These are phyloP conservation scores for Drosophila lowei DNA, from an alignment of 1,140 invertebrate species.

Conservation along the genomic window DNA sequence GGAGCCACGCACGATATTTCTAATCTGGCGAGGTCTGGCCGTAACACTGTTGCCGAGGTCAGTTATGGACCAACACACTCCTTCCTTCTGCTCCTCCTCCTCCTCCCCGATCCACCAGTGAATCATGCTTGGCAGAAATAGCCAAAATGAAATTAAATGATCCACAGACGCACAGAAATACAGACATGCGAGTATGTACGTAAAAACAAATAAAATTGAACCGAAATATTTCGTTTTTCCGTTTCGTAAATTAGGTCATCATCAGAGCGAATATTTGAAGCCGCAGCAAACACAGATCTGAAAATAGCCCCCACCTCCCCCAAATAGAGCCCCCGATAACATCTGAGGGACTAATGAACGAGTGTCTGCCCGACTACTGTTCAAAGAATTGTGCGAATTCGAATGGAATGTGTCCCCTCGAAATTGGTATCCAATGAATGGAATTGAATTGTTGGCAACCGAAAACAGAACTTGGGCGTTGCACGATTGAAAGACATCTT, in stretches of 20 bases:
- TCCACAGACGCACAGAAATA: conserved; percentile 19
- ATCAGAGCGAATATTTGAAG: conserved; percentile 39
- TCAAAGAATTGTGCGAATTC: conserved; percentile 16
- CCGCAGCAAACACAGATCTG: conserved; percentile 22
- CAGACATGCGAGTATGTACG: conserved; percentile 3
- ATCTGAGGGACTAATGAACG: conserved; percentile 12
- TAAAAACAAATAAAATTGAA: conserved; percentile 29
- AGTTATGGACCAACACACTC: conserved; percentile 41
- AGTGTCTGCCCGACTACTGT: conserved; percentile 15
- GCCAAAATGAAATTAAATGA: conserved; percentile 28
- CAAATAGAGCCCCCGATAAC: conserved; percentile 18
- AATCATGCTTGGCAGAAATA: conserved; percentile 45
- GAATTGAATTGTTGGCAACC: conserved; percentile 13
- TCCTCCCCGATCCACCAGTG: conserved; percentile 15
- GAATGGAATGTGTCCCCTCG: conserved; percentile 22
- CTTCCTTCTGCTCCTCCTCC: no score
- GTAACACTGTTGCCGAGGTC: conserved; percentile 64
- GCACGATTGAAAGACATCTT: no score
- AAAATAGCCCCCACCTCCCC: conserved; percentile 28
- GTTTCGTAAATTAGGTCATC: conserved; percentile 69
- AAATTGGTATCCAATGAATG: conserved; percentile 26
- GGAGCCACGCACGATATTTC: conserved; percentile 21
- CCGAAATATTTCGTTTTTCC: conserved; percentile 16
- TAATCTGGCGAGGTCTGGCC: conserved; percentile 43
- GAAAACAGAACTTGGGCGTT: no score